Base-by-base conservation (phyloP, 2,888 invertebrate genomes). In the Halictus quadricinctus region DNA sequence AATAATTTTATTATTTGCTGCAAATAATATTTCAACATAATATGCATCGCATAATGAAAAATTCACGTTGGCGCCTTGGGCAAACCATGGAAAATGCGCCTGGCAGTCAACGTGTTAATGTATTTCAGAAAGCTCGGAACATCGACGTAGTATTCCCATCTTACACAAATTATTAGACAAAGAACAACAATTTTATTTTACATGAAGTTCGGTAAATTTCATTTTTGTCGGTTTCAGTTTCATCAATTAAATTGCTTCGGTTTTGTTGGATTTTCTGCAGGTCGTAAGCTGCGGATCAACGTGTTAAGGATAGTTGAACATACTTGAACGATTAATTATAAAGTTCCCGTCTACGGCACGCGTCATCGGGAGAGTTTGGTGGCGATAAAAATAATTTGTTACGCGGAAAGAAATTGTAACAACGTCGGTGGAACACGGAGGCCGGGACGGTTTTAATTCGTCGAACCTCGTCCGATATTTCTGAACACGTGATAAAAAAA, bases 261-360 rank as follows among this genome's bases (percentile, higher is more conserved):
- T 54, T 10, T 10, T 54, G 54, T 54, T 54, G n/a, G 54, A 54
- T 3, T 54, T 21, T 54, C 54, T 54, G 10, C 7, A n/a, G 21
- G n/a, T 54, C 8, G n/a, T n/a, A n/a, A 21, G 21, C 21, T 21
- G 8, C 50, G 21, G 50, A 50, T 54, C 0, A 54, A 54, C 54
- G 54, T 10, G 29, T 81, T 13, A 15, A 36, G 46, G 60, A 60
- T 43, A 3, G 64, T 79, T 46, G 29, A 25, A 46, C 64, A 15
- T 36, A 66, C 43, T 80, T 73, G 43, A 29, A 81, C 66, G 54
- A 81, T 81, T 72, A 79, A 81, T 80, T 66, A 46, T 6, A 60
- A 75, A 80, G 18, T 70, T 25, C 15, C 6, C 6, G 21, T 15
- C 6, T 54, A 25, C 21, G 25, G 7, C 6, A 15, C 25, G 58